Evolutionary conservation across 2,797 vertebrate genomes (phyloP).

Genomic region (Mionectes olivaceus): DNA sequence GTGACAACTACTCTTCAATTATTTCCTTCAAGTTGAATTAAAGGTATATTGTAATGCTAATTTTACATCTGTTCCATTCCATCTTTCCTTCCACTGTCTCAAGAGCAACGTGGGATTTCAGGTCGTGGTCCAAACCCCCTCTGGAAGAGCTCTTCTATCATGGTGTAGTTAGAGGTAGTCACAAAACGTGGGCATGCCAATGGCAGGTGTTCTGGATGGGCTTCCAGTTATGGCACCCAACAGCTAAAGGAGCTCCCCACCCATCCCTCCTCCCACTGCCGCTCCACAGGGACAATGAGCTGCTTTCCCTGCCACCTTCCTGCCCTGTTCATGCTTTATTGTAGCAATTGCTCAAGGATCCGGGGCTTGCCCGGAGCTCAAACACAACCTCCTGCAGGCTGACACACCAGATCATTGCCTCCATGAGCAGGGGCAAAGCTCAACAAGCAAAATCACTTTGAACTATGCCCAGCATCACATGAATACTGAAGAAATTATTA

Average conservation of each 20-base stretch:
- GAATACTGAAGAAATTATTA: background rate
- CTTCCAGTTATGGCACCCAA: background rate
- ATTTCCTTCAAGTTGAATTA: slow-evolving; percentile 59
- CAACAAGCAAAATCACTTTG: background rate
- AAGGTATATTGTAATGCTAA: slow-evolving; percentile 59
- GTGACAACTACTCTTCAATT: slow-evolving; percentile 46
- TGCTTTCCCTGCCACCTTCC: background rate
- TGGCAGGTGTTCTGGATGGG: background rate
- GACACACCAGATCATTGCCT: background rate
- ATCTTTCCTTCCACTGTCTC: background rate
- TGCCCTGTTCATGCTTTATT: background rate
- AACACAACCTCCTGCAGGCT: background rate
- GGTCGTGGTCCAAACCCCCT: background rate
- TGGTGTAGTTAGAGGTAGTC: accelerated
- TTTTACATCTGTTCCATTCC: slow-evolving; percentile 7
- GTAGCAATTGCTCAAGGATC: background rate
- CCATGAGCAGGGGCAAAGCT: background rate
- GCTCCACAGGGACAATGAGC: background rate
- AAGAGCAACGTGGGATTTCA: slow-evolving; percentile 16
- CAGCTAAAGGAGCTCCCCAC: background rate
- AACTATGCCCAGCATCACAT: accelerated
- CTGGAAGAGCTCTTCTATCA: background rate
- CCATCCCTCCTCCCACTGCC: background rate
- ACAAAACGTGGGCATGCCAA: background rate
- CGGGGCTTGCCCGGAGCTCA: background rate